Evolutionary conservation across 2,797 vertebrate species (phyloP), one percentile per base, ranked within the genome.

Genomic region (Arrhamphus sclerolepis): DNA sequence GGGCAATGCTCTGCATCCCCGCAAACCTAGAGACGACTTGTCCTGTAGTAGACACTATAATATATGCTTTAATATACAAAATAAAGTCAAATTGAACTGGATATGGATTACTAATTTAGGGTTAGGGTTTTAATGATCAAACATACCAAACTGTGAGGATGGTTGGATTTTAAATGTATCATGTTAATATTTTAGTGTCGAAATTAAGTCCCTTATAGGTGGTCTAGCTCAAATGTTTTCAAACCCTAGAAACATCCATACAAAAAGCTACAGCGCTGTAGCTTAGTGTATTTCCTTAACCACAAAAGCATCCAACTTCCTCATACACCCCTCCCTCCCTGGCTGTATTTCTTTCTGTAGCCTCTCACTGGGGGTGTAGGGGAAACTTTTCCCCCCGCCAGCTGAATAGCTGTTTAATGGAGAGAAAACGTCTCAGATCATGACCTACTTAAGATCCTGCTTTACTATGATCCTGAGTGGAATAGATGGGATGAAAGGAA

Each of bases 221-320:
- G 14, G 5, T 21, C 19, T 2, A 2, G 43, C 6, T 19, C 43
- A 34, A 34, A 11, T 11, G 9, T 9, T 19, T 9, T 44, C 43
- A 21, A 13, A 21, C 18, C 7, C 43, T 14, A 46, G 43, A 22
- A 46, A 11, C 31, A 34, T 13, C 2, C 49, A 34, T 34, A 5
- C 60, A 49, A 46, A 31, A 9, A 7, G 51, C 43, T 62, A 11
- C 59, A 39, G 69, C 57, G 46, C 61, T 68, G 51, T n/a, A 41
- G 26, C 52, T 53, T 21, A 1, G n/a, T 46, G 26, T 65, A 57
- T 75, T 83, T 80, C 62, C 78, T 69, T 42, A 19, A 74, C 58
- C 73, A 66, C 75, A 74, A 55, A 74, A 70, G 56, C 56, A 47
- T 70, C 58, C 16, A 28, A 70, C 81, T 84, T 82, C 72, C 82